Base-by-base conservation (phyloP, 2,797 vertebrate species). In the Acrossocheilus fasciatus region DNA sequence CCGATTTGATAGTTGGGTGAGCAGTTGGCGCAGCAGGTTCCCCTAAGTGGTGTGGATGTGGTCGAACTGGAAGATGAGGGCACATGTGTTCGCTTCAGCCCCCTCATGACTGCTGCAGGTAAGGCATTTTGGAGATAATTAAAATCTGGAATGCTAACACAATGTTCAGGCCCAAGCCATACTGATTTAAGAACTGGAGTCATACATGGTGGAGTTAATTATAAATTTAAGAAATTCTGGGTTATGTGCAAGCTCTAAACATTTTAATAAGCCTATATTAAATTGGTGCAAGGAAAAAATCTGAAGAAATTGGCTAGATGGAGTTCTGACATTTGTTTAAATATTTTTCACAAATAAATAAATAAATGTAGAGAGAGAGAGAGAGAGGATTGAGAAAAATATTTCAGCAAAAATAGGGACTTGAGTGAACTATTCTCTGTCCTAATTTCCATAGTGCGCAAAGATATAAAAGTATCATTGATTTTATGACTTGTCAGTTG, bases 31-130 rank as follows among this genome's bases (percentile, higher is more conserved):
- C 94, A 94, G 91, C 92, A 96, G 88, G 96, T 98, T 81, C 97
- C 98, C 7, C 88, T 92, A 59, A 95, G 97, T 0, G 98, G 98
- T 0, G 95, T 98, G 0, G 97, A 98, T 2, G 93, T 98, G 88
- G 96, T 98, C 45, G 98, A 99, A 54, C 94, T 99, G 82, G 98
- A 99, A 85, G 97, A 96, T 0, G 98, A 98, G 84, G 98, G 98
- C 41, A 93, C 92, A 0, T 99, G 97, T 76, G 88, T 99, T 85
- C 96, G 97, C 39, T 99, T 99, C 92, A 99, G 96, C 92, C 98
- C 98, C 0, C 91, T 99, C 34, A 95, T 97, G 94, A 98, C 97
- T 2, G 96, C 98, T 34, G 96, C 97, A 96, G 98, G 98, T 98
- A 95, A 93, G 59, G 23, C 12, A 43, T 64, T 75, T 75, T 50